Evolutionary conservation across 2,888 invertebrate species (phyloP), one percentile per base, ranked within the genome.

Genomic region (Spatulosminthurus flaviceps): DNA sequence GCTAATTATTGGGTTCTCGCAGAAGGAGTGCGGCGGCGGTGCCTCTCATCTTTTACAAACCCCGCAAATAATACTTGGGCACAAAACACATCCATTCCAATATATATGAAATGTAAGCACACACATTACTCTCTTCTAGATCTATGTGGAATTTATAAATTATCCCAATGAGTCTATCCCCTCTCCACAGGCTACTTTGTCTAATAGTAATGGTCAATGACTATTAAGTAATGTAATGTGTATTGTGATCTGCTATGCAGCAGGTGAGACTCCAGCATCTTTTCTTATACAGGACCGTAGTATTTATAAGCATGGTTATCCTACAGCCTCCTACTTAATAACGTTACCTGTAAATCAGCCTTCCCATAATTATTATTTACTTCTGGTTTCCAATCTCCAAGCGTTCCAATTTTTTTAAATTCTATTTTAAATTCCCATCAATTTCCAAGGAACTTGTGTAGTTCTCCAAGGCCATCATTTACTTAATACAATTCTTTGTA

Each of bases 101-200:
- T 34, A n/a, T n/a, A n/a, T n/a, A 69, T 34, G 21, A 42, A 43
- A 71, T 22, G 43, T 22, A 43, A 71, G 42, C 13, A 73, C 51
- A 73, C 60, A 73, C 60, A 26, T 73, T 60, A 60, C 60, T 51
- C 51, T 73, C n/a, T n/a, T n/a, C n/a, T 73, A 73, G 60, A 60
- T 73, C 73, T 42, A 34, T 73, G 73, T 73, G 73, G 73, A 73
- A 73, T 73, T 73, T 73, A 73, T 73, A 73, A 73, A 73, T 73
- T 73, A 73, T 73, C 73, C 28, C 73, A 73, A 73, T 73, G 73
- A 73, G 73, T 73, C 60, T 73, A 60, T 73, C 73, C 43, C 60
- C 51, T 73, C 73, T 51, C 73, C 73, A 28, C 73, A 29, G 73
- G 60, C 73, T 26, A 73, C 28, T 72, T 26, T 72, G 24, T 73